Evolutionary conservation across 2,797 vertebrate genomes (phyloP).

Genomic region (Meriones psammophilus): DNA sequence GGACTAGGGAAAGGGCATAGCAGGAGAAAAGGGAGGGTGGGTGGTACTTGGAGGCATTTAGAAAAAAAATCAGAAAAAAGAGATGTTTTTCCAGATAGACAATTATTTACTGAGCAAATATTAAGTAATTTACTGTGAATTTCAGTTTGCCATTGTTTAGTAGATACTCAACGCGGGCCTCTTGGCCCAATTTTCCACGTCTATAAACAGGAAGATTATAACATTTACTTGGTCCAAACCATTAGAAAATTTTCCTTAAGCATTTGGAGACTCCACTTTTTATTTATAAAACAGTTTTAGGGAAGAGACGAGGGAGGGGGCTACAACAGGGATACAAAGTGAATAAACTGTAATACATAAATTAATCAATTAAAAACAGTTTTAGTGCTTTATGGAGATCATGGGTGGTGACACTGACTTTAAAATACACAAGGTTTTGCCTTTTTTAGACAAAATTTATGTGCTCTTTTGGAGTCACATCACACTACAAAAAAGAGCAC

Average conservation of each 20-base stretch:
- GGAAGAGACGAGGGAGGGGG: too few species aligned
- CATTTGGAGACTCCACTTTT: slow-evolving; percentile 5
- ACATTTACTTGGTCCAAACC: not conserved
- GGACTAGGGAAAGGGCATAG: too few species aligned
- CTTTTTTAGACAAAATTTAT: not conserved
- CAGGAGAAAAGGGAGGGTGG: too few species aligned
- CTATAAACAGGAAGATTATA: not conserved
- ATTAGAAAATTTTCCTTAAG: not conserved
- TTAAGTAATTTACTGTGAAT: not conserved
- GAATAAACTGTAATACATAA: too few species aligned
- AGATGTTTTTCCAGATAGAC: not conserved
- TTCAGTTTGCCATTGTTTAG: not conserved
- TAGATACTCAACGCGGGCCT: not conserved
- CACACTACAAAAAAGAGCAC: not conserved
- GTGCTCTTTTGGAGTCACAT: not conserved
- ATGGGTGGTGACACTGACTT: not conserved
- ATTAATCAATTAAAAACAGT: not conserved
- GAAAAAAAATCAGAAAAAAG: not conserved
- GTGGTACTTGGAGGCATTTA: too few species aligned
- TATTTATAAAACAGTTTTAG: not conserved
- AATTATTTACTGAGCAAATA: not conserved
- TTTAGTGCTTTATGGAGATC: not conserved
- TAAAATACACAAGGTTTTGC: not conserved
- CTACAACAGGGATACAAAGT: too few species aligned
- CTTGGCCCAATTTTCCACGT: not conserved